These are phyloP conservation scores for Prochilodus magdalenae DNA, from an alignment of 2,113 vertebrate genomes.

Conservation along the genomic window DNA sequence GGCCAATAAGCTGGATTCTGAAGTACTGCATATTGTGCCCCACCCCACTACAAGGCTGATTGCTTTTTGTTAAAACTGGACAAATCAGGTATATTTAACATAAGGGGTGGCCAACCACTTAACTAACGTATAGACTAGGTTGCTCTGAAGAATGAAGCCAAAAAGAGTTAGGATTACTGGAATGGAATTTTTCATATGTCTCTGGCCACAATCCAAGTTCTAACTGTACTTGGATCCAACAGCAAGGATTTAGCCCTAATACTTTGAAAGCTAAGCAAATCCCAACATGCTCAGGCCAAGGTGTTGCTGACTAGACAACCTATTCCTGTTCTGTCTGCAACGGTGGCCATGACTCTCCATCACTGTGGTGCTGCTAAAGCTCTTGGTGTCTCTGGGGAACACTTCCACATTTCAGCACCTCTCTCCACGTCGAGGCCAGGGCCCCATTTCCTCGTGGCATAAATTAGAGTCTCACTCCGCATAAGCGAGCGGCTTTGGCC, in stretches of 20 bases:
- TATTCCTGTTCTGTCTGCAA: not conserved
- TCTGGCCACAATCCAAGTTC: conserved; percentile 9
- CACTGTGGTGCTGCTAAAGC: conserved; percentile 6
- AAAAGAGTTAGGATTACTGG: conserved; percentile 5
- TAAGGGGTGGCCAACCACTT: no score
- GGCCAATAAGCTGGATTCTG: no score
- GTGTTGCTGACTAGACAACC: conserved; percentile 17
- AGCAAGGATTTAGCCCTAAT: conserved; percentile 20
- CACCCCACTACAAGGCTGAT: no score
- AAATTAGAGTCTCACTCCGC: conserved; percentile 46
- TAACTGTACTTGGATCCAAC: not conserved
- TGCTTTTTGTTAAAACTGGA: no score
- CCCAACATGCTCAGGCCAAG: not conserved
- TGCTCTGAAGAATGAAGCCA: not conserved
- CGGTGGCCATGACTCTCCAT: conserved; percentile 20
- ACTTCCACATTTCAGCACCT: conserved; percentile 51
- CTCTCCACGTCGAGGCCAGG: conserved; percentile 32
- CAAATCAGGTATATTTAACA: no score
- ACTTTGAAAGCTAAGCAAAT: not conserved
- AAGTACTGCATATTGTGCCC: no score
- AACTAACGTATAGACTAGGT: not conserved
- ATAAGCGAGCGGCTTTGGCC: conserved; percentile 38
- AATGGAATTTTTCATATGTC: not conserved
- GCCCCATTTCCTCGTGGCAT: conserved; percentile 37
- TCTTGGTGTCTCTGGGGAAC: conserved; percentile 1